Evolutionary conservation across 2,888 invertebrate genomes (phyloP).

Genomic region (Lycophotia porphyrea): DNA sequence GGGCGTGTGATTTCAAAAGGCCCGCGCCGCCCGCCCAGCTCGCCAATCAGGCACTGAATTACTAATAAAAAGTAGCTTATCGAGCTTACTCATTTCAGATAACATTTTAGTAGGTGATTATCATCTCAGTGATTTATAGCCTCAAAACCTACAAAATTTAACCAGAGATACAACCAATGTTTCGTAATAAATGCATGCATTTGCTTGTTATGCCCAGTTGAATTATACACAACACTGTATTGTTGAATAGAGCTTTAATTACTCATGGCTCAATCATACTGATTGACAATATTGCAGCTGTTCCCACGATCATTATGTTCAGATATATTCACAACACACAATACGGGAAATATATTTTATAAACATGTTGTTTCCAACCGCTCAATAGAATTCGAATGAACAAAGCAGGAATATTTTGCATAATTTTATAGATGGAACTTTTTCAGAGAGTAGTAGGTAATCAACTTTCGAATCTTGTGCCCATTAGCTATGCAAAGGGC

Average conservation of each 20-base stretch:
- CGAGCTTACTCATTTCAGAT: conserved; percentile 27
- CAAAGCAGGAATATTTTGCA: conserved; percentile 28
- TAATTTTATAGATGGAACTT: conserved; percentile 32
- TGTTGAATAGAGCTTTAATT: background rate
- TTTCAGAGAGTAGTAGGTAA: conserved; percentile 30
- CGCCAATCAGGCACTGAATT: conserved; percentile 1
- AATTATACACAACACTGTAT: background rate
- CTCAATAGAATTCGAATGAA: conserved; percentile 14
- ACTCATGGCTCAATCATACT: conserved; percentile 18
- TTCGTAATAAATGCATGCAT: conserved; percentile 8
- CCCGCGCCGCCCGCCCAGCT: background rate
- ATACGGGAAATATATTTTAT: conserved; percentile 10
- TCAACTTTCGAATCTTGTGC: conserved; percentile 44
- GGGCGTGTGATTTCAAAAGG: conserved; percentile 22
- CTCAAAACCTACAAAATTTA: background rate
- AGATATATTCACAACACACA: background rate
- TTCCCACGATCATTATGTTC: background rate
- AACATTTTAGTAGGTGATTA: conserved; percentile 13
- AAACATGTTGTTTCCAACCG: conserved; percentile 16
- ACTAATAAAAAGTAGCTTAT: conserved; percentile 8
- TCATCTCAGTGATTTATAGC: conserved; percentile 1
- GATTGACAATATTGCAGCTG: conserved; percentile 3
- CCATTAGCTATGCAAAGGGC: conserved; percentile 39
- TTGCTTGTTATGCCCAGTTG: background rate
- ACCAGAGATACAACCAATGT: background rate